These are phyloP conservation scores for Gastrophryne carolinensis DNA, from an alignment of 2,797 vertebrate species.

Conservation along the genomic window DNA sequence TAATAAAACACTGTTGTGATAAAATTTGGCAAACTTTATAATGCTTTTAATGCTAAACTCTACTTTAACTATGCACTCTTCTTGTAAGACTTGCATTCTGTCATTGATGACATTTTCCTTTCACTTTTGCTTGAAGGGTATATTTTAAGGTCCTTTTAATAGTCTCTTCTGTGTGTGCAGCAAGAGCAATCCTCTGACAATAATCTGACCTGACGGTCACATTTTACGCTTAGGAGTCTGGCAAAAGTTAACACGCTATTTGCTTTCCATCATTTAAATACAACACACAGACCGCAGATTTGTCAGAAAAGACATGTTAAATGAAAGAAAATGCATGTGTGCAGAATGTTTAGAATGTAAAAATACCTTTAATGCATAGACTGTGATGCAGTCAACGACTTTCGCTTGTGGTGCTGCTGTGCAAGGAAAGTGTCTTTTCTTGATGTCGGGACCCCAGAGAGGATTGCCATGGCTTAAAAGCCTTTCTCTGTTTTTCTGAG, in stretches of 20 bases:
- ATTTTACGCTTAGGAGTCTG: constrained; percentile 69
- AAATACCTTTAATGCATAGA: background rate
- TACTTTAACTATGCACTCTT: no score
- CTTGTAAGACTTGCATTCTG: no score
- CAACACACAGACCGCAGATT: constrained; percentile 32
- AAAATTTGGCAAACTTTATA: no score
- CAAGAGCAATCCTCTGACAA: constrained; percentile 60
- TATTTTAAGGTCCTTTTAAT: constrained; percentile 2
- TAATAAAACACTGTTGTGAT: no score
- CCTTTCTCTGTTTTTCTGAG: constrained; percentile 67
- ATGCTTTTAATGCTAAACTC: no score
- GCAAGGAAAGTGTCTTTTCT: constrained; percentile 75
- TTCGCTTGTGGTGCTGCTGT: background rate
- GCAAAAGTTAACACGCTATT: constrained; percentile 71
- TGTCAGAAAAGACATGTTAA: constrained; percentile 68
- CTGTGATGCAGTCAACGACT: background rate
- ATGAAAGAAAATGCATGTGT: constrained; percentile 63
- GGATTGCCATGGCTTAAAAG: constrained; percentile 67
- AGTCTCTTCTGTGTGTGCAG: constrained; percentile 69
- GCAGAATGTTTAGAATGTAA: background rate
- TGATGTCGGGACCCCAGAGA: constrained; percentile 71
- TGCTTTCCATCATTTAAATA: constrained; percentile 55
- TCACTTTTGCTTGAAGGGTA: background rate
- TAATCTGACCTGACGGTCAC: constrained; percentile 68
- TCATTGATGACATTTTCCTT: no score